Conservation (phyloP, 2,888 invertebrate genomes). For the Cremastinae sp. region DNA sequence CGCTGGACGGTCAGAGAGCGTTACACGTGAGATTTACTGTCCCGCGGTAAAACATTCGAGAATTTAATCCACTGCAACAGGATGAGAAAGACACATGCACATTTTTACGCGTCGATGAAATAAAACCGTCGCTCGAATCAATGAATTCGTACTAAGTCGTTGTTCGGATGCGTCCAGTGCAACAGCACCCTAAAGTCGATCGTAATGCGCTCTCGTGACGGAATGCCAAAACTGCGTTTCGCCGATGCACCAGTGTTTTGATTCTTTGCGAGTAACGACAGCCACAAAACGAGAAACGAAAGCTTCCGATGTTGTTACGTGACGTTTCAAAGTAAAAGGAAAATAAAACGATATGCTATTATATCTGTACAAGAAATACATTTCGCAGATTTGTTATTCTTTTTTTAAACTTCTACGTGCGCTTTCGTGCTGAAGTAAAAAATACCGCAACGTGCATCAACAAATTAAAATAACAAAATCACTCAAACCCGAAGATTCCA, state of each 20-base stretch:
- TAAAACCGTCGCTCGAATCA: too few relatives aligned
- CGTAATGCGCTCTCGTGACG: conserved; percentile 6
- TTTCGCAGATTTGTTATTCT: too few relatives aligned
- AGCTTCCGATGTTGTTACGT: conserved; percentile 14
- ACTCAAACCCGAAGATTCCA: too few relatives aligned
- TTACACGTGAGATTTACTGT: conserved; percentile 39
- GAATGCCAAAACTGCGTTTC: background rate
- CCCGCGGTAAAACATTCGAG: background rate
- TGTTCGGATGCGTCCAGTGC: background rate
- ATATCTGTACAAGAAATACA: too few relatives aligned
- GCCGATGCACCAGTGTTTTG: background rate
- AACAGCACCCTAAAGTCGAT: background rate
- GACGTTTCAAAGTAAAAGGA: conserved; percentile 35
- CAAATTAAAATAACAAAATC: too few relatives aligned
- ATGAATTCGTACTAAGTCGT: too few relatives aligned
- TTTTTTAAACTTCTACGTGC: too few relatives aligned
- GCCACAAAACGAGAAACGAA: conserved; percentile 6
- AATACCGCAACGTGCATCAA: too few relatives aligned
- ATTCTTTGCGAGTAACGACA: background rate
- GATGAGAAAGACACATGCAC: too few relatives aligned
- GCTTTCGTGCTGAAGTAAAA: too few relatives aligned
- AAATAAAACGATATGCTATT: too few relatives aligned
- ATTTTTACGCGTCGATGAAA: background rate
- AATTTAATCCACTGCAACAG: too few relatives aligned
- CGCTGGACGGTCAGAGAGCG: background rate